These are phyloP conservation scores for Drosophila fulvimacula DNA, from an alignment of 2,888 invertebrate species.

Conservation along the genomic window DNA sequence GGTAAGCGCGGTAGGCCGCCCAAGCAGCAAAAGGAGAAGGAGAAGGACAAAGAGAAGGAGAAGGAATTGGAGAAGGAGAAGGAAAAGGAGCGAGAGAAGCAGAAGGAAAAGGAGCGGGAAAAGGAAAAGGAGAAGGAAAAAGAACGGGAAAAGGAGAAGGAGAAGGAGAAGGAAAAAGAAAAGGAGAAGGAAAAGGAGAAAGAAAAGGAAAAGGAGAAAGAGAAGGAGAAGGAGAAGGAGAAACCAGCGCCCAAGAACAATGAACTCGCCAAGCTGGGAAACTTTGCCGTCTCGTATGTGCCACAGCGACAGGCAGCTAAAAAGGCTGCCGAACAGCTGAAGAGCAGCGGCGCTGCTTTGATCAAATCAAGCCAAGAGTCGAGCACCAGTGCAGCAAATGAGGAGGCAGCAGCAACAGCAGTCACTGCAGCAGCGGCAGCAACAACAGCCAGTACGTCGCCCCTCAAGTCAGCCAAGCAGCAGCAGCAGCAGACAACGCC, in stretches of 20 bases:
- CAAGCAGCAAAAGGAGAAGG: slow-evolving; percentile 71
- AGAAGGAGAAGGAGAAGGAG: not conserved
- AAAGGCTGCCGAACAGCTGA: slow-evolving; percentile 95
- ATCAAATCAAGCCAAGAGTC: slow-evolving; percentile 78
- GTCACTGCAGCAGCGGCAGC: slow-evolving; percentile 35
- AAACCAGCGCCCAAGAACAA: slow-evolving; percentile 76
- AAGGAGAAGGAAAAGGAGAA: not conserved
- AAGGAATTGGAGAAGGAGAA: not conserved
- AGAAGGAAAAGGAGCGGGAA: slow-evolving; percentile 59
- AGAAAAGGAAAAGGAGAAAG: not conserved
- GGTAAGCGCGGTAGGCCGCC: slow-evolving; percentile 84
- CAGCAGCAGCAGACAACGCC: slow-evolving; percentile 58
- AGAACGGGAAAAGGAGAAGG: slow-evolving; percentile 50
- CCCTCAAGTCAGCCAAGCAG: slow-evolving; percentile 23
- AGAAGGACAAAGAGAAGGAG: not conserved
- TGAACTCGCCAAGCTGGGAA: slow-evolving; percentile 79
- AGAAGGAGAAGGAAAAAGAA: slow-evolving; percentile 54
- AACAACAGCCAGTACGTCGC: slow-evolving; percentile 29
- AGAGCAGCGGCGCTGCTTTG: slow-evolving; percentile 90
- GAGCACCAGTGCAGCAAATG: slow-evolving; percentile 38
- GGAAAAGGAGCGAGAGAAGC: not conserved
- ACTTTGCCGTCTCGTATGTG: slow-evolving; percentile 91
- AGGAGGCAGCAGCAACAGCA: slow-evolving; percentile 22
- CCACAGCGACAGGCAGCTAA: slow-evolving; percentile 96
- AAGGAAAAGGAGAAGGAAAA: slow-evolving; percentile 48